Percentiles rank a stretch among this genome's conserved stretches.
Evolutionary conservation across 1,140 invertebrate species (phyloP).

Genomic region (Reticulitermes speratus): DNA sequence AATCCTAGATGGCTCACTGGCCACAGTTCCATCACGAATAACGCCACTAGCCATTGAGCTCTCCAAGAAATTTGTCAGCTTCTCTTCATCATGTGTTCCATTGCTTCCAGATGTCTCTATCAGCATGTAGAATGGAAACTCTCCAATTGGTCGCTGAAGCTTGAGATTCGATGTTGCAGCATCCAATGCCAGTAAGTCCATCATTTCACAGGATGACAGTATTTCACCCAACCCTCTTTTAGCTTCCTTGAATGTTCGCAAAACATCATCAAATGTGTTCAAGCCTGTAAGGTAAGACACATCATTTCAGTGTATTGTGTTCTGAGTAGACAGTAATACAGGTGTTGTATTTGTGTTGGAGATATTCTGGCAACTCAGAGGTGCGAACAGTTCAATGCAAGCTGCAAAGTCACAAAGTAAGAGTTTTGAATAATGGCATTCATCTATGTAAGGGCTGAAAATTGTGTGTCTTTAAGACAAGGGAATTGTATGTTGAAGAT

Average conservation of each 20-base stretch:
- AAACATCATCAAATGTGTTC: slow-evolving; percentile 70
- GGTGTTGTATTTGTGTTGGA: too few species aligned
- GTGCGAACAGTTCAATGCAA: too few species aligned
- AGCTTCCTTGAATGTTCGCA: slow-evolving; percentile 71
- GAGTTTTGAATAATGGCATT: too few species aligned
- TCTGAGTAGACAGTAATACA: too few species aligned
- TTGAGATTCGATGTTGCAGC: slow-evolving; percentile 60
- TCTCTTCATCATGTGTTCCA: slow-evolving; percentile 80
- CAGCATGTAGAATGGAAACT: slow-evolving; percentile 84
- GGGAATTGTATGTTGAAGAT: too few species aligned
- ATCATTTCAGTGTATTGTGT: background rate
- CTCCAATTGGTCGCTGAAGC: slow-evolving; percentile 60
- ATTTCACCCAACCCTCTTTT: slow-evolving; percentile 81
- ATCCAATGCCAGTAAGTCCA: slow-evolving; percentile 71
- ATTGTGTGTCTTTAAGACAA: too few species aligned
- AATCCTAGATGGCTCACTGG: slow-evolving; percentile 75
- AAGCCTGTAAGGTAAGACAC: slow-evolving; percentile 58
- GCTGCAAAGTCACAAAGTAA: too few species aligned
- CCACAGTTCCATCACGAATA: slow-evolving; percentile 80
- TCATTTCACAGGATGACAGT: slow-evolving; percentile 91
- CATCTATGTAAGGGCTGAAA: too few species aligned
- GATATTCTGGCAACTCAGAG: too few species aligned
- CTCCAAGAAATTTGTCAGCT: slow-evolving; percentile 77
- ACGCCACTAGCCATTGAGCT: slow-evolving; percentile 66
- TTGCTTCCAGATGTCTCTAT: slow-evolving; percentile 89